Conservation (phyloP, 1,140 invertebrate species). For the Leptinotarsa undecemlineata region DNA sequence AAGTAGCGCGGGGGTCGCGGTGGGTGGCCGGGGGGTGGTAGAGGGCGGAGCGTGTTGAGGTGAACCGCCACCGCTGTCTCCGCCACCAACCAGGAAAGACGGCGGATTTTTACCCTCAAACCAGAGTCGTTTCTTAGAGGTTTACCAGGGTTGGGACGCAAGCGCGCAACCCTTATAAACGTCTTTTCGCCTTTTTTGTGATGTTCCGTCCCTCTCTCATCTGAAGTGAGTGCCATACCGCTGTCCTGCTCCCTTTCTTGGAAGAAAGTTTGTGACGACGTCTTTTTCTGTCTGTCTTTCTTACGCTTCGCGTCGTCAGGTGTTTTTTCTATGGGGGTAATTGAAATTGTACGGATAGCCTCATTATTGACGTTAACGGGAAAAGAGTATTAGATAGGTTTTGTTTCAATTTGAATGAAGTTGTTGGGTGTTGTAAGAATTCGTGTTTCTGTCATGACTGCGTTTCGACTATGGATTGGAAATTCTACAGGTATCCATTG, state of each 20-base stretch:
- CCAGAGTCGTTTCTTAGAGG: constrained; percentile 57
- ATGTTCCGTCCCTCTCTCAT: constrained; percentile 22
- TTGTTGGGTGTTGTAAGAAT: neutral
- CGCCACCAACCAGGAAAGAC: constrained; percentile 58
- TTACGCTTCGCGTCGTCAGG: constrained; percentile 28
- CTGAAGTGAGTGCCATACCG: neutral
- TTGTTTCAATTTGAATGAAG: constrained; percentile 9
- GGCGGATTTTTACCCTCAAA: constrained; percentile 57
- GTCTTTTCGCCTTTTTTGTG: constrained; percentile 54
- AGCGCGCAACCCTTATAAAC: constrained; percentile 53
- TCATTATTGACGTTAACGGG: constrained; percentile 22
- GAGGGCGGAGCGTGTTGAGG: constrained; percentile 56
- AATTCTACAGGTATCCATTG: no score
- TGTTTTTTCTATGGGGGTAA: constrained; percentile 22
- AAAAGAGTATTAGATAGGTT: neutral
- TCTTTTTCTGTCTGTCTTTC: constrained; percentile 37
- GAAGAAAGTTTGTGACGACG: constrained; percentile 29
- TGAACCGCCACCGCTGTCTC: constrained; percentile 55
- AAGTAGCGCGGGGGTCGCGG: constrained; percentile 51
- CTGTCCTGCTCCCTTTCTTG: constrained; percentile 31
- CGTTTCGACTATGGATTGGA: no score
- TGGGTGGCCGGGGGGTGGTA: constrained; percentile 45
- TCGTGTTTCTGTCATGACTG: neutral
- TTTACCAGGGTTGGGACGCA: constrained; percentile 55
- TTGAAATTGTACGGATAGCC: constrained; percentile 28